phyloP scores from a whole-genome alignment of 2,888 invertebrate genomes.

The Agrochola macilenta region DNA sequence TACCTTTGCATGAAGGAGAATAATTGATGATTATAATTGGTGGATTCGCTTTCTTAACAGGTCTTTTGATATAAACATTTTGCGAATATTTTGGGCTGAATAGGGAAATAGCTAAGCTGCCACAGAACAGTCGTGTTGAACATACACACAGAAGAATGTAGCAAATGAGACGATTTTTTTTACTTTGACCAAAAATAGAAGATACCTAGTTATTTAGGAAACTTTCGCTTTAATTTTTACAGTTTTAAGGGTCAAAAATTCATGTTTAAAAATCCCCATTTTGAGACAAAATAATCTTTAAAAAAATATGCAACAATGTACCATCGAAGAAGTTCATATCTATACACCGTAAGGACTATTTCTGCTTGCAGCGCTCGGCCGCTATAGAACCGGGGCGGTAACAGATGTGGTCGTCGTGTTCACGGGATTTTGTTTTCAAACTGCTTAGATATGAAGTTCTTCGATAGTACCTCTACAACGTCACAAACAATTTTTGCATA shows the following conservation, averaged over 20 bases:
- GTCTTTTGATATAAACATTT: not conserved
- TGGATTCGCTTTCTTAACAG: not conserved
- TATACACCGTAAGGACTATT: no score
- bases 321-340: no score
- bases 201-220: not conserved
- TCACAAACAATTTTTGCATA: conserved; percentile 43
- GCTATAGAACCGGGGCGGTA: no score
- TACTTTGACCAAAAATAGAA: no score
- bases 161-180: not conserved
- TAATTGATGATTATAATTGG: not conserved
- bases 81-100: not conserved
- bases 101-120: not conserved
- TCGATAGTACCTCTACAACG: conserved; percentile 4
- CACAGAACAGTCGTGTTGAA: not conserved
- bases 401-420: no score
- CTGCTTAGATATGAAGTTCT: no score
- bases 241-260: not conserved
- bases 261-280: not conserved
- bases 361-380: no score
- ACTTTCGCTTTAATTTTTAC: not conserved
- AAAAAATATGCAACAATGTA: not conserved
- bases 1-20: not conserved
- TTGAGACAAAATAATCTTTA: not conserved
- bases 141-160: no score
- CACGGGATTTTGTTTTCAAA: no score